Evolutionary conservation across 2,113 vertebrate species (phyloP), one percentile per base, ranked within the genome.

Genomic region (Turdus rufiventris): DNA sequence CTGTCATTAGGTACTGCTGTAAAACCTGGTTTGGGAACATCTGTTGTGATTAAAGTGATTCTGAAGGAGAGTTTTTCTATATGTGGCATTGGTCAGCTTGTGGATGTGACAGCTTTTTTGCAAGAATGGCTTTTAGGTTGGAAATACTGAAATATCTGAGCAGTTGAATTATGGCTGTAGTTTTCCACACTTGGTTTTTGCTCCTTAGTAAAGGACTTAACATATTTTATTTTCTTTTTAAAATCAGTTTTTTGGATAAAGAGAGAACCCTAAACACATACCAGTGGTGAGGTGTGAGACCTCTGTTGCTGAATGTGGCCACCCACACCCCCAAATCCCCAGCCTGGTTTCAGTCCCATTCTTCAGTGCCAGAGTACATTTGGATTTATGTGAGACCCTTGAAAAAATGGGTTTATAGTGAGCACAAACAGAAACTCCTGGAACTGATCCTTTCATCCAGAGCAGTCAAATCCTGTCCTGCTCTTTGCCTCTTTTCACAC

Each of bases 181-280:
- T 31, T 71, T 53, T 76, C 8, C n/a, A 51, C 9, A 61, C 4
- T 3, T 48, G 13, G 2, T 26, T 73, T 82, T 73, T 31, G 31
- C 29, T 81, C 18, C 21, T 72, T 34, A 60, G 34, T 38, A 48
- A 74, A 88, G 14, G 2, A 20, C 16, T 68, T 36, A 14, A 25
- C 3, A 3, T n/a, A 19, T 40, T 15, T 82, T 33, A 11, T 33
- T 47, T 45, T n/a, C 10, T 56, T 54, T 86, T 17, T 21, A 51
- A 65, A 43, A 0, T 4, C 31, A 47, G 18, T 13, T 33, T 68
- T 84, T 61, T 18, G 1, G 1, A 19, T 38, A 19, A 36, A 42
- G 21, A 50, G 34, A n/a, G 20, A 5, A 16, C 10, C 18, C 68
- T 21, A 57, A 51, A 38, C 24, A 7, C 2, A 0, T 11, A 5